Evolutionary conservation across 35 echinoderm and acorn worm genomes (phyloP).

Genomic region (Eucidaris tribuloides): DNA sequence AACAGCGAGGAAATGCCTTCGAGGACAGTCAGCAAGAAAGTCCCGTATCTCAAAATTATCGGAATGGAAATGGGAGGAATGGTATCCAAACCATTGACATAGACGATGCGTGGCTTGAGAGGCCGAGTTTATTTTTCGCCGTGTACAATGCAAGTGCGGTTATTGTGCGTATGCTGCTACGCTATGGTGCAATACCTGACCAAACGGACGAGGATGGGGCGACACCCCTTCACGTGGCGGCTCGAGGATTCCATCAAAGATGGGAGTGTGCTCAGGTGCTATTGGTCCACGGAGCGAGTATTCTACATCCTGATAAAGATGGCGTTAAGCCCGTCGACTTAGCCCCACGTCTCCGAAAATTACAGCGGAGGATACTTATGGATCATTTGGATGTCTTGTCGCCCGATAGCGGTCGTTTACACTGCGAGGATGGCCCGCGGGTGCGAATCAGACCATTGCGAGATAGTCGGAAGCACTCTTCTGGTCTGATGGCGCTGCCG

Average conservation of each 20-base stretch:
- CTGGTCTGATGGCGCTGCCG: conserved; percentile 49
- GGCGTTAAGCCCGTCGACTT: conserved; percentile 38
- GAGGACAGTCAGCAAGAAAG: background rate
- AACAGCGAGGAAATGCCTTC: conserved; percentile 1
- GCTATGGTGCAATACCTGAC: conserved; percentile 46
- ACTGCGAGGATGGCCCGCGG: conserved; percentile 3
- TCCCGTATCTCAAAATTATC: background rate
- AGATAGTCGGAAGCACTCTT: conserved; percentile 47
- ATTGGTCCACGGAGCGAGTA: conserved; percentile 35
- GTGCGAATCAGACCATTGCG: conserved; percentile 26
- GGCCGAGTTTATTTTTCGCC: conserved; percentile 41
- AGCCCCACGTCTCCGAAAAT: conserved; percentile 29
- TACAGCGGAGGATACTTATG: conserved; percentile 40
- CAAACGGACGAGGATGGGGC: conserved; percentile 23
- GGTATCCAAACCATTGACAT: conserved; percentile 21
- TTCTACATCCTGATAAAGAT: conserved; percentile 25
- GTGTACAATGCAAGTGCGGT: conserved; percentile 33
- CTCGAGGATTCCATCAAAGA: conserved; percentile 32
- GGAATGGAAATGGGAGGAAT: background rate
- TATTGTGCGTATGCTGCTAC: conserved; percentile 42
- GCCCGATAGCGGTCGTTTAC: conserved; percentile 2
- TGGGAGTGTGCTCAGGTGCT: conserved; percentile 52
- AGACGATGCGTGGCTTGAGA: conserved; percentile 24
- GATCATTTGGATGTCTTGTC: conserved; percentile 47
- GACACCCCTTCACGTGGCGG: conserved; percentile 46